These are phyloP conservation scores for Drosophila nasuta DNA, from an alignment of 1,140 invertebrate genomes.

Conservation along the genomic window DNA sequence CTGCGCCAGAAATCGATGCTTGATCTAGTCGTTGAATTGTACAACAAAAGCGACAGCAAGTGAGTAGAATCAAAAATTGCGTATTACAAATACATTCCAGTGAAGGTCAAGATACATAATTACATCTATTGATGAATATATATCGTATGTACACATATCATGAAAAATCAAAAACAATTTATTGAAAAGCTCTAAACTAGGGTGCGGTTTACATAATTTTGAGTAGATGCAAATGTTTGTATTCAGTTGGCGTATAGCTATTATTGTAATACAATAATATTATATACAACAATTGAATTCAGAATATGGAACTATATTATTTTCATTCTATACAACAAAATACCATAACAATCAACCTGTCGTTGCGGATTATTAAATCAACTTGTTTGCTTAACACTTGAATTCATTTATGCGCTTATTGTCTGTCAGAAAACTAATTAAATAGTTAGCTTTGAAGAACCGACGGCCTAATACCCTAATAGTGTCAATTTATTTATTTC, in stretches of 20 bases:
- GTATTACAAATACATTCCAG: not conserved
- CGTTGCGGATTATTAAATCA: not conserved
- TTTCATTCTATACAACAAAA: no score
- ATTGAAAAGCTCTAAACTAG: not conserved
- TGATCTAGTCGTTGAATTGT: constrained; percentile 64
- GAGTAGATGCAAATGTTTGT: not conserved
- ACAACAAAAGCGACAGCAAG: constrained; percentile 58
- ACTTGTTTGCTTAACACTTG: constrained; percentile 1
- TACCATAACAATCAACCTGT: no score
- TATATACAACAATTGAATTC: no score
- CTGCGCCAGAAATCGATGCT: constrained; percentile 59
- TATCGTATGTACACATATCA: not conserved
- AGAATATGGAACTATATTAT: no score
- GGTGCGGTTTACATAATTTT: not conserved
- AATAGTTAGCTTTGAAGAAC: not conserved
- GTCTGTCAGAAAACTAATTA: not conserved
- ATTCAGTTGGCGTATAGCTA: not conserved
- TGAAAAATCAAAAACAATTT: not conserved
- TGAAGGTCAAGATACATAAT: constrained; percentile 13
- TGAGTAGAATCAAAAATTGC: constrained; percentile 49
- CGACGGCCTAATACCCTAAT: not conserved
- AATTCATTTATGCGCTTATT: not conserved
- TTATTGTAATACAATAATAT: no score
- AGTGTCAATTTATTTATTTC: no score
- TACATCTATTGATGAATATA: not conserved